Evolutionary conservation across 1,140 invertebrate genomes (phyloP).

Genomic region (Scylla paramamosain): DNA sequence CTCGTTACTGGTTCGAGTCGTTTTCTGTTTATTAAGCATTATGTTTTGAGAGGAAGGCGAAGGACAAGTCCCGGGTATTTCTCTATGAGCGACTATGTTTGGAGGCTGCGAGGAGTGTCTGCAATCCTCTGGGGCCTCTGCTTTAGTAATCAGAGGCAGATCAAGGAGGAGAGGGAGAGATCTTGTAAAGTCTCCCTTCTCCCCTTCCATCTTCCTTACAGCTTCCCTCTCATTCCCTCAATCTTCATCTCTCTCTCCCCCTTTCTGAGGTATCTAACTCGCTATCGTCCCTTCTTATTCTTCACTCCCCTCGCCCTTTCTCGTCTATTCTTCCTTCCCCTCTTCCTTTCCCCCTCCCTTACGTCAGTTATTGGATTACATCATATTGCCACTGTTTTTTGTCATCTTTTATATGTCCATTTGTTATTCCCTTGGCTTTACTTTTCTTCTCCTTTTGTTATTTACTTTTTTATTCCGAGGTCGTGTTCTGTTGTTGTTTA

Average conservation of each 20-base stretch:
- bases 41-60: no score
- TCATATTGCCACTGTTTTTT: not conserved
- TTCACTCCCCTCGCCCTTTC: not conserved
- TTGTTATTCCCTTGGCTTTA: not conserved
- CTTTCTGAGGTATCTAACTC: not conserved
- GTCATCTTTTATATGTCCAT: not conserved
- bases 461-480: not conserved
- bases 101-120: not conserved
- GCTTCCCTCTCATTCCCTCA: not conserved
- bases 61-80: no score
- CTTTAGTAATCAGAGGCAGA: conserved; percentile 1
- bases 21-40: no score
- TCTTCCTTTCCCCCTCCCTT: not conserved
- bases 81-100: not conserved
- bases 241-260: not conserved
- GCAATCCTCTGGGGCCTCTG: not conserved
- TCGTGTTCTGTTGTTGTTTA: no score
- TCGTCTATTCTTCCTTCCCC: not conserved
- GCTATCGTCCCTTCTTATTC: not conserved
- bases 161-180: not conserved
- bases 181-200: not conserved
- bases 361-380: not conserved
- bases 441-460: not conserved
- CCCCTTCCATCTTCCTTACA: not conserved
- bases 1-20: no score